Evolutionary conservation across 2,113 vertebrate genomes (phyloP), one percentile per base, ranked within the genome.

Genomic region (Scomber japonicus): DNA sequence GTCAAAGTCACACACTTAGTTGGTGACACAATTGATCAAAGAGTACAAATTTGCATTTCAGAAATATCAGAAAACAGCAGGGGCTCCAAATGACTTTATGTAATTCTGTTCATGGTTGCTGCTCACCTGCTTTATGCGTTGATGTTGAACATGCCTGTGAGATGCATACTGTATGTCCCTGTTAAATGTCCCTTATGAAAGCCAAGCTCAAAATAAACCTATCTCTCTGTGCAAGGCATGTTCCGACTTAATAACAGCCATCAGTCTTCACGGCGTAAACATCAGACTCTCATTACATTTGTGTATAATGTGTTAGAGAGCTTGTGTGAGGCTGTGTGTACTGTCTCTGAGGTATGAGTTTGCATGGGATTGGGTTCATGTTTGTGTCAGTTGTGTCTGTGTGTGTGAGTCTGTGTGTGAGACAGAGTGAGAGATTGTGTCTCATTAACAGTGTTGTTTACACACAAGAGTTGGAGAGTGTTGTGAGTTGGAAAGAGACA

Each of bases 391-490:
- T 54, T 61, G 51, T 63, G 68, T 45, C 31, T 44, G 31, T 24
- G n/a, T 35, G 40, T 72, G 59, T 67, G 66, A 17, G 44, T 67
- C 83, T 59, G 78, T 63, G 62, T 27, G 49, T 60, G 60, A 54
- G 30, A 55, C 19, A 44, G 27, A 51, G 51, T 70, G 73, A 48
- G 63, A 53, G 54, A 81, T 50, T 63, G 79, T 66, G 87, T 88
- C 87, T 88, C 82, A 90, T 90, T 87, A 91, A 71, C 75, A 44
- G 72, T 68, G 81, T 81, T 89, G 89, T 90, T 91, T 84, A 86
- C 86, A 75, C 54, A 72, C 53, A 46, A 48, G 44, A 69, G 46
- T 51, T 79, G 80, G 64, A 62, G 27, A 75, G 64, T 81, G 46
- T 54, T 73, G 68, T 46, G 73, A 77, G 78, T 66, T 80, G 60